Conservation (phyloP, 2,888 invertebrate species). For the Parthenolecanium corni region DNA sequence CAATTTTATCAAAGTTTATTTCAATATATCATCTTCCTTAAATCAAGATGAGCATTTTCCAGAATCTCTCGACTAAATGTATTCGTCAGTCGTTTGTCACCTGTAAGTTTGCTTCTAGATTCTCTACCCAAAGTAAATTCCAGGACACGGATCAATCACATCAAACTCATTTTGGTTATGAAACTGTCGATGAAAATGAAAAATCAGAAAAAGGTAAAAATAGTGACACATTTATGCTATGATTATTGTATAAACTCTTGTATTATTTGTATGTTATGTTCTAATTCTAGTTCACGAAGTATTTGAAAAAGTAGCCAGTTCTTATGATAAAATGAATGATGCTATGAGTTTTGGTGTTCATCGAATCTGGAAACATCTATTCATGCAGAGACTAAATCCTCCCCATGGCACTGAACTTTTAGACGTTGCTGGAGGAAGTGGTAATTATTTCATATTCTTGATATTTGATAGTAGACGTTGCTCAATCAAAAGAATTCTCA, state of each 20-base stretch:
- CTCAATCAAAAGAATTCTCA: neutral
- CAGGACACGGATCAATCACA: no score
- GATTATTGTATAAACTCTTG: neutral
- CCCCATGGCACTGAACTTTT: slow-evolving; percentile 62
- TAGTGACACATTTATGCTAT: neutral
- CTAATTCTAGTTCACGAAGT: slow-evolving; percentile 68
- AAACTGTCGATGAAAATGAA: slow-evolving; percentile 34
- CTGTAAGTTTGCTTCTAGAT: no score
- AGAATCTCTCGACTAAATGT: no score
- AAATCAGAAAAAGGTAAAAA: slow-evolving; percentile 32
- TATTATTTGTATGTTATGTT: neutral
- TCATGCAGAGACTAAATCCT: slow-evolving; percentile 67
- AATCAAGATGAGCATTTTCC: no score
- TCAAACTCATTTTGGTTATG: slow-evolving; percentile 35
- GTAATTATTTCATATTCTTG: slow-evolving; percentile 42
- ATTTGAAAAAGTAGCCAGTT: slow-evolving; percentile 85
- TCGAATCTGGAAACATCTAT: slow-evolving; percentile 91
- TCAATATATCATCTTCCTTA: no score
- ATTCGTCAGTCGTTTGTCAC: no score
- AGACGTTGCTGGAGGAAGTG: slow-evolving; percentile 98
- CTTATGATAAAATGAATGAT: slow-evolving; percentile 97
- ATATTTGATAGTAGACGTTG: slow-evolving; percentile 4
- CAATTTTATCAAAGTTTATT: no score
- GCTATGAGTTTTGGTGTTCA: slow-evolving; percentile 92
- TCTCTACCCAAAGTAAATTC: no score